Evolutionary conservation across 2,888 invertebrate genomes (phyloP), one percentile per base, ranked within the genome.

Genomic region (Torymus aiolomorphi): DNA sequence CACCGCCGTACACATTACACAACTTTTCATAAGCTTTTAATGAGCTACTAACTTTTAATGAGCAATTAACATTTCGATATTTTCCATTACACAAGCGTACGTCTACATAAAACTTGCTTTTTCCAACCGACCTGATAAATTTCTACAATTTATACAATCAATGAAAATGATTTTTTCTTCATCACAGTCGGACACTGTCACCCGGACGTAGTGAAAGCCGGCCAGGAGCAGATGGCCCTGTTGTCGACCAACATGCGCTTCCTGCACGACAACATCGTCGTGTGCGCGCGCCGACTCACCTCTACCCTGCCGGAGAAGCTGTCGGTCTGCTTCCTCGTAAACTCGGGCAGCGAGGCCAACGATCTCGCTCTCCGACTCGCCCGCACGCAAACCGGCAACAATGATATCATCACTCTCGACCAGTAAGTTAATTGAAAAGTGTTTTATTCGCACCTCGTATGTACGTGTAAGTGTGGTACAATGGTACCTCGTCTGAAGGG

Each of bases 301-400:
- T 93, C 93, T 77, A 95, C 96, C 3, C 92, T 99, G 91, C 99
- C 99, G 0, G 94, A 95, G 76, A 92, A 94, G 51, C 92, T 99
- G 56, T 96, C 96, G 18, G 97, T 98, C 4, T 98, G 98, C 88
- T 99, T 96, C 92, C 96, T 99, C 89, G 98, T 98, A 76, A 99
- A 99, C 91, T 99, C 99, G 0, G 99, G 99, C 12, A 99, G 98
- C 8, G 99, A 99, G 91, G 99, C 99, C 11, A 99, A 99, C 90
- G 99, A 99, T 92, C 93, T 99, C 85, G 99, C 99, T 0, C 91
- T 99, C 59, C 94, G 98, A 80, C 92, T 99, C 81, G 97, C 98
- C 0, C 93, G 95, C 82, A 95, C 96, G 75, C 96, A 97, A 90
- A 98, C 98, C 1, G 95, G 95, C 86, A 94, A 95, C 83, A 93